phyloP scores from a whole-genome alignment of 2,888 invertebrate genomes.

The Philereme vetulata region DNA sequence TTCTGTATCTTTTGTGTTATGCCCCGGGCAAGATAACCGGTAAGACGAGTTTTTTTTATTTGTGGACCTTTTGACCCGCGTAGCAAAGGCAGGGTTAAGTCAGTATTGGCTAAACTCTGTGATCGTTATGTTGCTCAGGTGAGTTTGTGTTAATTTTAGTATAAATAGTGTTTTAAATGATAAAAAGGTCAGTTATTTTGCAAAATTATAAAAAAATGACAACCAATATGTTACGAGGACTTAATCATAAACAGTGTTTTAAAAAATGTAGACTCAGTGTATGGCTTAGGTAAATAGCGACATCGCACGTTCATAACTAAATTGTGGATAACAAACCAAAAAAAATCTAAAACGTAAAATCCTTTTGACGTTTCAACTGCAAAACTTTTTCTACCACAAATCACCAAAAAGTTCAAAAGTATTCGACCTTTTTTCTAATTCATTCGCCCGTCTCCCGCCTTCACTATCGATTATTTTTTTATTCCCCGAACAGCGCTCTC shows the following conservation, averaged over 20 bases:
- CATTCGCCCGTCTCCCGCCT: slow-evolving; percentile 39
- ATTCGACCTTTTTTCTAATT: slow-evolving; percentile 47
- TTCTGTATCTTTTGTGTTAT: slow-evolving; percentile 61
- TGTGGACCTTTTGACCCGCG: slow-evolving; percentile 59
- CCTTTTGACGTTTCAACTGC: background rate
- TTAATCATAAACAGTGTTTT: too few species aligned
- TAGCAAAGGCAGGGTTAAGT: slow-evolving; percentile 66
- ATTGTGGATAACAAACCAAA: too few species aligned
- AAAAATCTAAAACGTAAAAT: background rate
- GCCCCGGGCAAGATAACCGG: slow-evolving; percentile 77
- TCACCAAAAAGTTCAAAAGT: slow-evolving; percentile 33
- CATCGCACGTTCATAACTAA: too few species aligned
- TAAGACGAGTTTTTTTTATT: slow-evolving; percentile 70
- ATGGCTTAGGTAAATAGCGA: too few species aligned
- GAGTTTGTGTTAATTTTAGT: slow-evolving; percentile 23
- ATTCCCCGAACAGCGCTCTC: slow-evolving; percentile 53
- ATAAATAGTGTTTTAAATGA: slow-evolving; percentile 13
- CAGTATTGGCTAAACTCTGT: slow-evolving; percentile 72
- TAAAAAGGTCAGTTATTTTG: background rate
- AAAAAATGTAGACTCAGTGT: too few species aligned
- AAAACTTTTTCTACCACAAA: slow-evolving; percentile 9
- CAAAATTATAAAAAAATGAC: too few species aligned
- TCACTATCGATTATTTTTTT: slow-evolving; percentile 70
- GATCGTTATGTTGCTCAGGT: slow-evolving; percentile 33
- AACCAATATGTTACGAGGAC: too few species aligned